These are phyloP conservation scores for Melieria omissa DNA, from an alignment of 2,888 invertebrate species.

Conservation along the genomic window DNA sequence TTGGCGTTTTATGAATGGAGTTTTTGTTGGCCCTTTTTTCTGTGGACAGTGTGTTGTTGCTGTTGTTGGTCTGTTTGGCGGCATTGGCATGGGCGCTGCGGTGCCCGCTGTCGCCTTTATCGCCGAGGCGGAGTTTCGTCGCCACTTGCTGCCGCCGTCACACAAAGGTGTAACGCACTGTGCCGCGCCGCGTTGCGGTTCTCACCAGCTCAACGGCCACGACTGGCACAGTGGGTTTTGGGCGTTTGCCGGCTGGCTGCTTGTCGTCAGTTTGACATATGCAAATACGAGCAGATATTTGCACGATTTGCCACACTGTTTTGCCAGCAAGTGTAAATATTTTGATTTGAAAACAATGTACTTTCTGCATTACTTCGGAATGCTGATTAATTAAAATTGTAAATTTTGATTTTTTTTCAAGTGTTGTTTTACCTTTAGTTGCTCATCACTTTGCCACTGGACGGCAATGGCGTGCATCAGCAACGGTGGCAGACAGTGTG, in stretches of 20 bases:
- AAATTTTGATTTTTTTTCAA: not conserved
- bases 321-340: slow-evolving; percentile 61
- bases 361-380: not conserved
- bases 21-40: slow-evolving; percentile 9
- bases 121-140: slow-evolving; percentile 39
- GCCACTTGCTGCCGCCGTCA: slow-evolving; percentile 3
- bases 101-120: slow-evolving; percentile 20
- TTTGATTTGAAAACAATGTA: slow-evolving; percentile 50
- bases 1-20: slow-evolving; percentile 2
- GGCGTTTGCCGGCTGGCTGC: slow-evolving; percentile 29
- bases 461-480: too few species aligned
- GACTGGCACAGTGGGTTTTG: slow-evolving; percentile 22
- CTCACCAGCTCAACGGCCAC: too few species aligned
- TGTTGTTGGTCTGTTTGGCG: slow-evolving; percentile 21
- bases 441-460: too few species aligned
- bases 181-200: not conserved
- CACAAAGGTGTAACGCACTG: not conserved
- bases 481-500: too few species aligned
- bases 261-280: slow-evolving; percentile 35
- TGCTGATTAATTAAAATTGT: not conserved
- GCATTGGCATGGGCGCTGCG: not conserved
- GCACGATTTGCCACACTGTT: slow-evolving; percentile 41
- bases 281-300: slow-evolving; percentile 26
- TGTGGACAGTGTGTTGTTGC: not conserved
- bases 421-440: too few species aligned